Percentiles rank a stretch among this genome's conserved stretches.
These are phyloP conservation scores for Thomomys bottae DNA, from an alignment of 2,113 vertebrate species.

Conservation along the genomic window DNA sequence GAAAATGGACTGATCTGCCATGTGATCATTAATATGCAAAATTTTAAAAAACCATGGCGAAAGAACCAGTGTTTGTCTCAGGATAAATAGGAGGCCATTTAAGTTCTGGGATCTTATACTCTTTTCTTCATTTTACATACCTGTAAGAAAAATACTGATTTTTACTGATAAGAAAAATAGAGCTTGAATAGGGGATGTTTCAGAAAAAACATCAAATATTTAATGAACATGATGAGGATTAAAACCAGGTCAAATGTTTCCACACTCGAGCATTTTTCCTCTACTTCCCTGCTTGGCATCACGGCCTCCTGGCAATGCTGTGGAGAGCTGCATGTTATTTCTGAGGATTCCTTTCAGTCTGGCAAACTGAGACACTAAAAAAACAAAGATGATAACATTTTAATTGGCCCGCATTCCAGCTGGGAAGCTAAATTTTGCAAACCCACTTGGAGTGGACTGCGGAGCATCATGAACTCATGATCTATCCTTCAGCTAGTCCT, in stretches of 20 bases:
- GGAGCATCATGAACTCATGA: background rate
- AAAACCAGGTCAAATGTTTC: background rate
- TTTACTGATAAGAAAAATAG: background rate
- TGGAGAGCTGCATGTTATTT: background rate
- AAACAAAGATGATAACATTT: too few species aligned
- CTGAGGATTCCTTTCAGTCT: background rate
- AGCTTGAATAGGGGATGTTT: background rate
- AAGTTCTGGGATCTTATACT: background rate
- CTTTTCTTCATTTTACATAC: background rate
- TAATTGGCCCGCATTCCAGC: too few species aligned
- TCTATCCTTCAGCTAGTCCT: background rate
- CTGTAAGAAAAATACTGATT: background rate
- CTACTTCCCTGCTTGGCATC: background rate
- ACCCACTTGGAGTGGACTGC: background rate
- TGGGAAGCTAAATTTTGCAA: background rate
- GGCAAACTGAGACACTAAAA: too few species aligned
- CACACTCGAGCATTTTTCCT: background rate
- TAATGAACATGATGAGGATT: background rate
- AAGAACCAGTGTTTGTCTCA: background rate
- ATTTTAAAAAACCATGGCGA: background rate
- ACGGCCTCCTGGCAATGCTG: background rate
- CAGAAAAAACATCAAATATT: background rate
- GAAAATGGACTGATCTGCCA: background rate
- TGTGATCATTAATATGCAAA: background rate
- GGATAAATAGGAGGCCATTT: background rate